Percentiles rank a stretch among this genome's conserved stretches.
phyloP scores from a whole-genome alignment of 2,888 invertebrate species.

The Drosophila engyochracea region DNA sequence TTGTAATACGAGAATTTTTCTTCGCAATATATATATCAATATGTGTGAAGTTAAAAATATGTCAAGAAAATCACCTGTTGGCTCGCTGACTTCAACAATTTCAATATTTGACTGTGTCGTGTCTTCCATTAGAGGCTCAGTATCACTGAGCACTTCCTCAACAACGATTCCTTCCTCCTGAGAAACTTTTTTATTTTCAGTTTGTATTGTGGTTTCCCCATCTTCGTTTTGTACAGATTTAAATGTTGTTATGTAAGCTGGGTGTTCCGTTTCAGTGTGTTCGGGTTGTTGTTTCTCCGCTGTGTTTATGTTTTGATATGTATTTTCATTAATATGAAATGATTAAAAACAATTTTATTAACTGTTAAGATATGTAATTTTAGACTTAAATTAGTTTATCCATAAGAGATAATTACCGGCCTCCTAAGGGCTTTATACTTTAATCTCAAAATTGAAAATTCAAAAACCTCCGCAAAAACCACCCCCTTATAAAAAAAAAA shows the following conservation, averaged over 20 bases:
- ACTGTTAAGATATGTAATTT: slow-evolving; percentile 10
- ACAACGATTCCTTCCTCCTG: slow-evolving; percentile 84
- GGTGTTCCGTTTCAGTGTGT: slow-evolving; percentile 83
- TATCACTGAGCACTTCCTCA: slow-evolving; percentile 85
- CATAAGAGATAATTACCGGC: neutral
- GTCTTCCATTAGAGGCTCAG: slow-evolving; percentile 78
- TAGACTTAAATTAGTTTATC: neutral
- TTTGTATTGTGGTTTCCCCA: slow-evolving; percentile 83
- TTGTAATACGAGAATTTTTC: slow-evolving; percentile 13
- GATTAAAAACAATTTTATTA: slow-evolving; percentile 60
- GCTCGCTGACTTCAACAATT: slow-evolving; percentile 84
- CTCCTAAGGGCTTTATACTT: neutral
- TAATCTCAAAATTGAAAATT: neutral
- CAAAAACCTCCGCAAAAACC: no score
- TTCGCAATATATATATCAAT: slow-evolving; percentile 20
- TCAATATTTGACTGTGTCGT: slow-evolving; percentile 78
- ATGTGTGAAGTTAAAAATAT: slow-evolving; percentile 25
- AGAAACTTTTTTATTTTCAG: slow-evolving; percentile 83
- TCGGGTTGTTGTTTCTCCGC: slow-evolving; percentile 76
- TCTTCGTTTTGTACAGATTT: slow-evolving; percentile 84
- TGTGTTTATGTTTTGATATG: slow-evolving; percentile 55
- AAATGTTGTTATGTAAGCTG: slow-evolving; percentile 85
- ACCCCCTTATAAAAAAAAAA: neutral
- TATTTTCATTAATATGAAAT: slow-evolving; percentile 46
- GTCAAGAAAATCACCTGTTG: slow-evolving; percentile 81